Percentiles rank a stretch among this genome's conserved stretches.
Conservation (phyloP, 2,888 invertebrate genomes). For the Neoascia interrupta region DNA sequence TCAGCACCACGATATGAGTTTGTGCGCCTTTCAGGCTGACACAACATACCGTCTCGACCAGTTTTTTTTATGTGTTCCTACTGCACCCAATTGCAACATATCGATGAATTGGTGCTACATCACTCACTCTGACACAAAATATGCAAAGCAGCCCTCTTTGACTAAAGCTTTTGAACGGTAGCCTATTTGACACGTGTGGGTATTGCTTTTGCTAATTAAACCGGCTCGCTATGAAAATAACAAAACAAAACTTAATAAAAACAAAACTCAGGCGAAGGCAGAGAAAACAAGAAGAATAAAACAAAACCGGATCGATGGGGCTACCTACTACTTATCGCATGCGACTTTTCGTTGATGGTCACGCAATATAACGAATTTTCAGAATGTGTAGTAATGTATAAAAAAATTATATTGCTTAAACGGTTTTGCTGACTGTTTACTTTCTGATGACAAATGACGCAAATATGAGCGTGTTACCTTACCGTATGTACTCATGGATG, state of each 20-base stretch:
- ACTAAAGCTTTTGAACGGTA: neutral
- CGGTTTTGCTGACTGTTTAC: slow-evolving; percentile 8
- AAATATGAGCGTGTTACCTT: neutral
- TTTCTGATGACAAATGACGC: slow-evolving; percentile 19
- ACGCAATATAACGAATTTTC: slow-evolving; percentile 50
- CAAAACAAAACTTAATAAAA: neutral
- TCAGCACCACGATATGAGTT: neutral
- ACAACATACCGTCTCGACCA: neutral
- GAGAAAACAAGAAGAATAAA: slow-evolving; percentile 13
- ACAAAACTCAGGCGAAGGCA: slow-evolving; percentile 3
- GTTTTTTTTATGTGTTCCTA: no score
- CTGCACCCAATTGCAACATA: neutral
- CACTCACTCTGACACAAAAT: neutral
- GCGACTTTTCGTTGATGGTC: slow-evolving; percentile 30
- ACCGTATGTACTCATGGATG: neutral
- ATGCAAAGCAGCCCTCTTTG: neutral
- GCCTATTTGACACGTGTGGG: neutral
- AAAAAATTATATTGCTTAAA: slow-evolving; percentile 10
- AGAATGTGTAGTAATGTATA: neutral
- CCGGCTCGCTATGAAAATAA: slow-evolving; percentile 28
- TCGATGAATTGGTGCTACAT: neutral
- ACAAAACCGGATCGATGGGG: slow-evolving; percentile 44
- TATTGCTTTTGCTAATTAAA: slow-evolving; percentile 23
- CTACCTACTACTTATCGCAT: slow-evolving; percentile 54
- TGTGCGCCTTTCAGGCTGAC: neutral